Evolutionary conservation across 92 coral and sea anemone genomes (phyloP), one percentile per base, ranked within the genome.

Genomic region (Umimayanthus kanabou): DNA sequence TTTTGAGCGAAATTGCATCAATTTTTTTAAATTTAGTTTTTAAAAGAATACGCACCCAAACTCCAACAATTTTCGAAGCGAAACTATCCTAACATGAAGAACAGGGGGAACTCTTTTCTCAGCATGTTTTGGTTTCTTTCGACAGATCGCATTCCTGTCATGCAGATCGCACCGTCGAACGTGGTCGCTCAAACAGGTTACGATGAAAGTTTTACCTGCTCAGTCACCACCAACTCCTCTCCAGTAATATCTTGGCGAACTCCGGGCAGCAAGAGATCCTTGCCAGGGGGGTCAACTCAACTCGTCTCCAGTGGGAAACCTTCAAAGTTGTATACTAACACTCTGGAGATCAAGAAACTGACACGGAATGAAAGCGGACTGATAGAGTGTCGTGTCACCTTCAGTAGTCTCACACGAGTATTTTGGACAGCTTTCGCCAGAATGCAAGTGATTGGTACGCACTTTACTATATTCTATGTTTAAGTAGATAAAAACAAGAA

Each of bases 351-450:
- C 26, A 83, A 26, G 65, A 83, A 72, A 45, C 10, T 83, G 65
- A 47, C 76, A 20, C 18, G 1, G 30, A 69, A 20, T 4, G 29
- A 83, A 22, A 49, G 20, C 25, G 87, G 87, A 70, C 15, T 67
- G 66, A 9, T 69, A 5, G 77, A 83, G 47, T 83, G 87, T 18
- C 87, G 87, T 61, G 58, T 83, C 28, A 20, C 87, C n/a, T 3
- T 42, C 26, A 72, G 45, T 53, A 83, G 87, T 23, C 43, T 30
- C 22, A 69, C 26, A n/a, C 65, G 77, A 26, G 65, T 83, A 22
- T 83, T 28, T 70, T 83, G 87, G 87, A 83, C 87, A 70, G 87
- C 77, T 69, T 83, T 83, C 47, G 76, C 87, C 13, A 83, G 69
- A 66, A 9, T 83, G 78, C 65, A 83, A 83, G 87, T 83, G 23